These are phyloP conservation scores for Artemisiospiza belli DNA, from an alignment of 2,113 vertebrate genomes.

Conservation along the genomic window DNA sequence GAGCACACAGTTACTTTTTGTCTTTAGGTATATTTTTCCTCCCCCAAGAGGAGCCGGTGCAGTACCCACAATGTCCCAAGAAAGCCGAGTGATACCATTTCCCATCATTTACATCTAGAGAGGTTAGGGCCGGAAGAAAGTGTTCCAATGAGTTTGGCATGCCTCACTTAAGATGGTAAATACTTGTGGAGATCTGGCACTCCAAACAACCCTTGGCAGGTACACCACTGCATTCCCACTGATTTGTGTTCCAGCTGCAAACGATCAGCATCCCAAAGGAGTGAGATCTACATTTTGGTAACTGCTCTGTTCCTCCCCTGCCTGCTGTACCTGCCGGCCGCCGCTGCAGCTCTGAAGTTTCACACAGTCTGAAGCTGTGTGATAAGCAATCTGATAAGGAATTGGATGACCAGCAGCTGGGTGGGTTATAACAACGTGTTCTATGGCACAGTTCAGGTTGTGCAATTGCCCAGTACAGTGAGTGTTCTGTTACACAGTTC, in stretches of 20 bases:
- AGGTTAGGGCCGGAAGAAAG: background rate
- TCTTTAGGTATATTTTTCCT: background rate
- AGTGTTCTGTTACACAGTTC: background rate
- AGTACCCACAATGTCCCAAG: background rate
- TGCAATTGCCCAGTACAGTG: background rate
- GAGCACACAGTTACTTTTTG: background rate
- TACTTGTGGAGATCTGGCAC: background rate
- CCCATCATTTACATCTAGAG: background rate
- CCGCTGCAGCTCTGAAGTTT: background rate
- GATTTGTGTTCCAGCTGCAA: background rate
- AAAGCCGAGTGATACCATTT: background rate
- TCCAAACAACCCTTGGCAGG: background rate
- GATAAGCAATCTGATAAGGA: background rate
- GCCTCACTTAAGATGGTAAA: background rate
- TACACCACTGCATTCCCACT: background rate
- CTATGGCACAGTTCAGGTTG: background rate
- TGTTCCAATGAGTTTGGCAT: background rate
- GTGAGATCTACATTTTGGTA: background rate
- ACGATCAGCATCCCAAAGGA: background rate
- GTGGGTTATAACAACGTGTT: background rate
- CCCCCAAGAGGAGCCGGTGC: accelerated
- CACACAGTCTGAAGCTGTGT: background rate
- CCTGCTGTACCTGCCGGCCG: background rate
- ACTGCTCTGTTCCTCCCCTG: background rate
- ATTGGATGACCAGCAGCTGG: accelerated